Base-by-base conservation (phyloP, 2,888 invertebrate species). In the Boloria selene region DNA sequence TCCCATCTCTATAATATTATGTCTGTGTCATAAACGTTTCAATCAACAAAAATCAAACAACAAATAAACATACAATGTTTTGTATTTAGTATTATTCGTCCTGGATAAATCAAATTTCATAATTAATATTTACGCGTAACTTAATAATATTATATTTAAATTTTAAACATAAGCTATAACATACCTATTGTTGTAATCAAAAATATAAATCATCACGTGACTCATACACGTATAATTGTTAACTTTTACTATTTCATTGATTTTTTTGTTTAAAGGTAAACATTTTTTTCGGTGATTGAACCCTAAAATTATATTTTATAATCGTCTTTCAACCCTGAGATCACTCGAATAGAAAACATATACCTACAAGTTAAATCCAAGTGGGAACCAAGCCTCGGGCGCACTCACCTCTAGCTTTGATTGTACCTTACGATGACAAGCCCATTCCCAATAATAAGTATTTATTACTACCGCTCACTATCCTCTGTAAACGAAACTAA, bases 401-500 rank as follows among this genome's bases (percentile, higher is more conserved):
- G 65, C 76, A 73, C 80, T 81, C 78, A 82, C 78, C 80, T 81
- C 82, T 78, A 80, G 81, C 84, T 78, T 83, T 90, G 91, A 90
- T 91, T 90, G 90, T 88, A 89, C 84, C 84, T 90, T 90, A 90
- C 83, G 90, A 90, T 83, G 91, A 90, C 90, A 89, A 86, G 82
- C 84, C 79, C 79, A 83, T 86, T 86, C 85, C 84, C 56, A 85
- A 86, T 86, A 88, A 88, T 89, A 89, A 84, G 82, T 88, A 88
- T 90, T 90, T 90, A 90, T 90, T 87, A 85, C 81, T 81, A 78
- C 83, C 64, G 65, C 66, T 63, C 64, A 61, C 56, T 62, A 58
- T 61, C 69, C 66, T 69, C 63, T 66, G 60, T 63, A 68, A 66
- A 55, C 60, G 66, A 70, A 70, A 68, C 67, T 65, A 68, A 69